Evolutionary conservation across 1,140 invertebrate species (phyloP).

Genomic region (Drosophila mayri): DNA sequence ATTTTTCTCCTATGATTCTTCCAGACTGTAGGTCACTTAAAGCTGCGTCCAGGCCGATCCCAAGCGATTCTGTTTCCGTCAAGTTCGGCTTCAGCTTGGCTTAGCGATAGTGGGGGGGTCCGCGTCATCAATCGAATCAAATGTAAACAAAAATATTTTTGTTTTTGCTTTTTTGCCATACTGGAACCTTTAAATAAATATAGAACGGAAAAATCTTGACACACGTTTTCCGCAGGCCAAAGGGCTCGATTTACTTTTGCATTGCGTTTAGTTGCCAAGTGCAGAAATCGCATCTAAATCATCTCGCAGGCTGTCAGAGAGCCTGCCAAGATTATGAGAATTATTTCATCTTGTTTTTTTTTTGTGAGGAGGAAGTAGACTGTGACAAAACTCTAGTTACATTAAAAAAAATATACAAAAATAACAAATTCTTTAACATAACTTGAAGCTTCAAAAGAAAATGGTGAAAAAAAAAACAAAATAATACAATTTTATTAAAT

Average conservation of each 20-base stretch:
- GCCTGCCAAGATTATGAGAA: slow-evolving; percentile 22
- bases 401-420: not conserved
- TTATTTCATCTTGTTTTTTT: not conserved
- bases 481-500: not conserved
- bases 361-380: slow-evolving; percentile 11
- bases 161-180: slow-evolving; percentile 33
- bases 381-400: not conserved
- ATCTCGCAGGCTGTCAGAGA: slow-evolving; percentile 17
- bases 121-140: slow-evolving; percentile 22
- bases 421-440: not conserved
- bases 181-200: slow-evolving; percentile 2
- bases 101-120: slow-evolving; percentile 4
- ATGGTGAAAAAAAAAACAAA: not conserved
- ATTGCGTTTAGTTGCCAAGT: slow-evolving; percentile 55
- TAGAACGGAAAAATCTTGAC: slow-evolving; percentile 31
- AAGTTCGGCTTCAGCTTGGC: not conserved
- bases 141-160: slow-evolving; percentile 77
- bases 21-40: not conserved
- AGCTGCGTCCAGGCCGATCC: not conserved
- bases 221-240: slow-evolving; percentile 58
- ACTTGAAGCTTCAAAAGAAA: not conserved
- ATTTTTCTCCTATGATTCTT: not conserved
- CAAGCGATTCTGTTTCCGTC: slow-evolving; percentile 4
- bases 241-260: slow-evolving; percentile 8
- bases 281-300: slow-evolving; percentile 47